Evolutionary conservation across 2,888 invertebrate species (phyloP).

Genomic region (Zygaena filipendulae): DNA sequence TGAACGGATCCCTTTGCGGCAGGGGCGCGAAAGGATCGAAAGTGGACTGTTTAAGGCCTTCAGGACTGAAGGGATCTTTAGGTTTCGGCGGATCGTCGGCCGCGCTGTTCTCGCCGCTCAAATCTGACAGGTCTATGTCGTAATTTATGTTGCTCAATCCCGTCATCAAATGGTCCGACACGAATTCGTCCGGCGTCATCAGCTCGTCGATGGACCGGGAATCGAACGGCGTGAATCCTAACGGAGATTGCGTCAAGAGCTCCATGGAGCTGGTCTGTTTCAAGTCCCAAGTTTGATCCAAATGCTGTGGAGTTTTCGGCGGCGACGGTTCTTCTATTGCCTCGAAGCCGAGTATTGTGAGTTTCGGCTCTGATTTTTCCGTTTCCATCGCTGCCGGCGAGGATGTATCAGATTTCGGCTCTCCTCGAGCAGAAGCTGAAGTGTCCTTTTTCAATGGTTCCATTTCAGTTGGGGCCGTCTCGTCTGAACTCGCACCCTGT

Average conservation of each 20-base stretch:
- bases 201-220: conserved; percentile 68
- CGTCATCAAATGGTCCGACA: conserved; percentile 60
- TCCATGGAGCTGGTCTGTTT: conserved; percentile 57
- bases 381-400: conserved; percentile 15
- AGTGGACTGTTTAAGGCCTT: conserved; percentile 35
- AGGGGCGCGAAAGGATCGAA: conserved; percentile 30
- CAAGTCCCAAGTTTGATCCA: conserved; percentile 38
- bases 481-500: too few relatives aligned
- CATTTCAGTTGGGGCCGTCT: too few relatives aligned
- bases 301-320: conserved; percentile 34
- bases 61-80: conserved; percentile 70
- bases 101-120: conserved; percentile 77
- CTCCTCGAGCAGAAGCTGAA: too few relatives aligned
- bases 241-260: conserved; percentile 68
- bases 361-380: conserved; percentile 26
- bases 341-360: conserved; percentile 41
- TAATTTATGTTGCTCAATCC: conserved; percentile 78
- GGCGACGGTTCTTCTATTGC: conserved; percentile 40
- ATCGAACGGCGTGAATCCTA: conserved; percentile 66
- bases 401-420: conserved; percentile 9
- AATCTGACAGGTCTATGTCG: conserved; percentile 80
- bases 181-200: conserved; percentile 71
- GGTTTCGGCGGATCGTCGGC: conserved; percentile 62
- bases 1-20: conserved; percentile 17
- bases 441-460: too few relatives aligned